Conservation (phyloP, 2,888 invertebrate genomes). For the Synanthedon myopaeformis region DNA sequence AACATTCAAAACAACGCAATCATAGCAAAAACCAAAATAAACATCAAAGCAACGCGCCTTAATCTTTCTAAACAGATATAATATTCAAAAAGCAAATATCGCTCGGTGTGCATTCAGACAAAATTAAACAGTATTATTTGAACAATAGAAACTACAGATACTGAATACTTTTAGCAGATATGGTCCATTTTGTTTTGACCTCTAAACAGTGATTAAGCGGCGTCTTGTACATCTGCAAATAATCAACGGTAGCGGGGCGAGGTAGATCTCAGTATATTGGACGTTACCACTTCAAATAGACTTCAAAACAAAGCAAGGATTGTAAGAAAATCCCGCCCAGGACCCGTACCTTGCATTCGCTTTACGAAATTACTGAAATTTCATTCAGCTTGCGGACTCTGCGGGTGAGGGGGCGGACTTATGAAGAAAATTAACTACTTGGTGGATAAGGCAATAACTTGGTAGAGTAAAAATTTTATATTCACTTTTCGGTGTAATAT, state of each 20-base stretch:
- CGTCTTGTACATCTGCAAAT: conserved; percentile 2
- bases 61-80: conserved; percentile 43
- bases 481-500: no score
- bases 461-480: no score
- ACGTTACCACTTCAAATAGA: conserved; percentile 36
- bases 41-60: conserved; percentile 37
- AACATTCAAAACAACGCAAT: neutral
- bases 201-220: conserved; percentile 11
- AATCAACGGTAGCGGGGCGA: conserved; percentile 2
- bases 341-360: conserved; percentile 65
- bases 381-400: conserved; percentile 62
- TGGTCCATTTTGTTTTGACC: conserved; percentile 32
- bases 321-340: conserved; percentile 61
- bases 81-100: conserved; percentile 27
- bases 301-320: conserved; percentile 61
- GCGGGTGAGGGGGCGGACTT: conserved; percentile 21
- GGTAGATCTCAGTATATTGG: conserved; percentile 23
- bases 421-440: conserved; percentile 3
- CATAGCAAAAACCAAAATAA: conserved; percentile 17
- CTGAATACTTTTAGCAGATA: conserved; percentile 22
- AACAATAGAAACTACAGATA: conserved; percentile 19
- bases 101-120: conserved; percentile 12
- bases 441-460: conserved; percentile 17
- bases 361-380: conserved; percentile 68
- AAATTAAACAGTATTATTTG: conserved; percentile 27